Evolutionary conservation across 2,113 vertebrate species (phyloP).

Genomic region (Crotalus helleri): DNA sequence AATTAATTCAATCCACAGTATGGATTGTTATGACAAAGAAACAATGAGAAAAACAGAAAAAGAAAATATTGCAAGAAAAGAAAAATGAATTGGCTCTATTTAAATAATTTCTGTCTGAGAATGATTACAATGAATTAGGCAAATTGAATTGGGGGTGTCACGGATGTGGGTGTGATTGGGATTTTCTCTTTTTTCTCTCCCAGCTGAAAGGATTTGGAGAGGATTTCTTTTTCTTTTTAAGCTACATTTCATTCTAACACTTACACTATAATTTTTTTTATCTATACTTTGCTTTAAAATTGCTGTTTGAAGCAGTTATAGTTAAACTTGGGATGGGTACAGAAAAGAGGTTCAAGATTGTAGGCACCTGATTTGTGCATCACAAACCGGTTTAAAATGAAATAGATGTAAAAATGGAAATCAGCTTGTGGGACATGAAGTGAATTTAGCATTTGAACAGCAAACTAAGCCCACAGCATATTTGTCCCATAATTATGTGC

Average conservation of each 20-base stretch:
- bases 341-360: background rate
- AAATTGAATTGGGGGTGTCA: background rate
- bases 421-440: background rate
- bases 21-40: background rate
- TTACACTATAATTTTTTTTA: background rate
- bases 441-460: background rate
- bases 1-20: background rate
- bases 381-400: background rate
- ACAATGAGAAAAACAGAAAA: background rate
- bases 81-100: background rate
- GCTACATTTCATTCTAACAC: background rate
- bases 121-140: background rate
- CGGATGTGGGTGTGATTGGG: background rate
- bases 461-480: background rate
- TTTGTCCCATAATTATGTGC: background rate
- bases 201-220: background rate
- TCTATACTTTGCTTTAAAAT: background rate
- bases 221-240: background rate
- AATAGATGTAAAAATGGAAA: background rate
- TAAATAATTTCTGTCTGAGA: background rate
- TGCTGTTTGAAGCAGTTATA: background rate
- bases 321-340: background rate
- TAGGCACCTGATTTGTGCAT: background rate
- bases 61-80: background rate
- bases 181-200: background rate